Evolutionary conservation across 2,888 invertebrate genomes (phyloP), one percentile per base, ranked within the genome.

Genomic region (Heliconius cydno): DNA sequence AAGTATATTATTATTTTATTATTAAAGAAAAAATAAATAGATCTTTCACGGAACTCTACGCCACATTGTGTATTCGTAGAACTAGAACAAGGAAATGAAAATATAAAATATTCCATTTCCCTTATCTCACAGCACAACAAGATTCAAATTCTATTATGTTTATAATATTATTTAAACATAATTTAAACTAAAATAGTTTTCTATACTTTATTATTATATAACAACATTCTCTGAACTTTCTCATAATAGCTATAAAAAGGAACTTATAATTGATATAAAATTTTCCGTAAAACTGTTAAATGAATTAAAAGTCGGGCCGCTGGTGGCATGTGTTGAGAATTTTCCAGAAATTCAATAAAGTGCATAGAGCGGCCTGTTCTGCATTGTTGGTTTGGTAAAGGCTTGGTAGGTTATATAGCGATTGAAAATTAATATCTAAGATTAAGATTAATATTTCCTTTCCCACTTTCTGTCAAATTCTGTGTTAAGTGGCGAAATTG

Each of bases 291-390:
- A 82, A 83, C 76, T 78, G 81, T 85, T 86, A 83, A 85, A 86
- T 86, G 87, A 87, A 87, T 88, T 89, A 88, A 90, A 90, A 89
- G 88, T 87, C 87, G 78, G 83, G 79, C 78, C 78, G 73, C 79
- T 79, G 81, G 41, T 76, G 87, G 89, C 88, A 90, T 91, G 91
- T 90, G 92, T 91, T 89, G 89, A 90, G 90, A 90, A 92, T 92
- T 92, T 90, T 86, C 85, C 90, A 88, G 88, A 91, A 93, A 92
- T 92, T 92, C 91, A 93, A 92, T 92, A 92, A 90, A 90, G 90
- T 82, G 81, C 83, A 83, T 82, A 81, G 78, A 82, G 80, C 79
- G 73, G 84, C 79, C 80, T 83, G 81, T 80, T 81, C 81, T 76
- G 80, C 87, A 85, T 84, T 86, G 87, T 87, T 84, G 85, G 82